A percentile compares a stretch with the other conserved stretches of the same genome.
phyloP scores from a whole-genome alignment of 2,888 invertebrate genomes.

The Gymnosoma rotundatum region DNA sequence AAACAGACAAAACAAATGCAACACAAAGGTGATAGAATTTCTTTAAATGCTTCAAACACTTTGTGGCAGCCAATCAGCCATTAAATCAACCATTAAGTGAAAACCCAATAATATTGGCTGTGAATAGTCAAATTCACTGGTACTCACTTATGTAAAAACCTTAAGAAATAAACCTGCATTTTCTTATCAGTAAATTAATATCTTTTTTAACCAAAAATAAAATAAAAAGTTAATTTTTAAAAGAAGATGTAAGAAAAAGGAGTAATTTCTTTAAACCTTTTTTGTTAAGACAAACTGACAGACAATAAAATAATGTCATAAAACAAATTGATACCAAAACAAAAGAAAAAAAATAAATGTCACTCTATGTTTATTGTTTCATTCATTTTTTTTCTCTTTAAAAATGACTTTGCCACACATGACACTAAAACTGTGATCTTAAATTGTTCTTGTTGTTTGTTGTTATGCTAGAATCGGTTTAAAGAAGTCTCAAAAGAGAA shows the following conservation, averaged over 20 bases:
- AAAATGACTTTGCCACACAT: constrained; percentile 68
- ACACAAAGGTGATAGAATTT: constrained; percentile 5
- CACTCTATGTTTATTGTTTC: constrained; percentile 17
- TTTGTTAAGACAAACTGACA: constrained; percentile 16
- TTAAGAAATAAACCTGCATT: constrained; percentile 23
- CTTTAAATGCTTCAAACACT: constrained; percentile 25
- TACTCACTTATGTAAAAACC: background rate
- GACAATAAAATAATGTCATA: constrained; percentile 53
- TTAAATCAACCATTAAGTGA: constrained; percentile 1
- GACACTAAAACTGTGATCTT: constrained; percentile 42
- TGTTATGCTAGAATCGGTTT: constrained; percentile 18
- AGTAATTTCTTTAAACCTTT: constrained; percentile 43
- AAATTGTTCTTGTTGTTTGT: constrained; percentile 19
- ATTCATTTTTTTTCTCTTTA: constrained; percentile 44
- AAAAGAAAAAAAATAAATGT: constrained; percentile 52
- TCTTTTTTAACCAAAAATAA: constrained; percentile 46
- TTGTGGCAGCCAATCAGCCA: constrained; percentile 33
- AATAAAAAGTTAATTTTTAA: constrained; percentile 14
- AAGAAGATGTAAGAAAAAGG: constrained; percentile 34
- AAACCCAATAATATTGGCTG: constrained; percentile 18
- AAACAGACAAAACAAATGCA: constrained; percentile 16
- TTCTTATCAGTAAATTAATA: constrained; percentile 67
- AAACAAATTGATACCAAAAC: constrained; percentile 64
- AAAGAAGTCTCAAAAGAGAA: background rate
- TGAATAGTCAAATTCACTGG: constrained; percentile 10